These are phyloP conservation scores for Epizoanthus illoricatus DNA, from an alignment of 92 coral and sea anemone genomes.

Conservation along the genomic window DNA sequence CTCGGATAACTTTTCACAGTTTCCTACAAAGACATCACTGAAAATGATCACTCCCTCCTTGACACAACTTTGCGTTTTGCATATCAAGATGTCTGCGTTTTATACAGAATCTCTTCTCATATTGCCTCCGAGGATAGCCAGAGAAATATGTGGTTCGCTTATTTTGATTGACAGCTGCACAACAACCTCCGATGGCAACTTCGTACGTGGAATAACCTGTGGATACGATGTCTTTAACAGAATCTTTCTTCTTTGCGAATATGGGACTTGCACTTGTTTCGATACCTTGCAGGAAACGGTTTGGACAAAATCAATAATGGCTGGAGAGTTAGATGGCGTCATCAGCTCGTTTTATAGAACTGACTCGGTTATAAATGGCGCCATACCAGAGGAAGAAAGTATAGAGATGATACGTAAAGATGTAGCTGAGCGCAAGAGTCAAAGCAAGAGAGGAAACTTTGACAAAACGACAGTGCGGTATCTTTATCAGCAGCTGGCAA, in stretches of 20 bases:
- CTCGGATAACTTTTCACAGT: too few relatives aligned
- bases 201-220: slow-evolving; percentile 2
- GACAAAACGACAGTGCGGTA: background rate
- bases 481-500: slow-evolving; percentile 22
- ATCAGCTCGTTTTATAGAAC: background rate
- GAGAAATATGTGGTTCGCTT: background rate
- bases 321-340: background rate
- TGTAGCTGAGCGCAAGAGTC: background rate
- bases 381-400: background rate
- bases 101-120: slow-evolving; percentile 1
- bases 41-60: background rate
- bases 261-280: slow-evolving; percentile 4
- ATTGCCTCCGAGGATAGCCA: slow-evolving; percentile 5
- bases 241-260: background rate
- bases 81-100: background rate
- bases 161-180: slow-evolving; percentile 8
- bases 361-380: background rate
- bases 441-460: background rate
- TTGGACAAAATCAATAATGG: slow-evolving; percentile 11
- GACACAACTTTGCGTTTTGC: background rate
- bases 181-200: slow-evolving; percentile 12
- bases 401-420: background rate
- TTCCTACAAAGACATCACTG: background rate
- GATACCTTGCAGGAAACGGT: background rate
- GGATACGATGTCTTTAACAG: slow-evolving; percentile 13